Base-by-base conservation (phyloP, 2,888 invertebrate genomes). In the Griposia aprilina region DNA sequence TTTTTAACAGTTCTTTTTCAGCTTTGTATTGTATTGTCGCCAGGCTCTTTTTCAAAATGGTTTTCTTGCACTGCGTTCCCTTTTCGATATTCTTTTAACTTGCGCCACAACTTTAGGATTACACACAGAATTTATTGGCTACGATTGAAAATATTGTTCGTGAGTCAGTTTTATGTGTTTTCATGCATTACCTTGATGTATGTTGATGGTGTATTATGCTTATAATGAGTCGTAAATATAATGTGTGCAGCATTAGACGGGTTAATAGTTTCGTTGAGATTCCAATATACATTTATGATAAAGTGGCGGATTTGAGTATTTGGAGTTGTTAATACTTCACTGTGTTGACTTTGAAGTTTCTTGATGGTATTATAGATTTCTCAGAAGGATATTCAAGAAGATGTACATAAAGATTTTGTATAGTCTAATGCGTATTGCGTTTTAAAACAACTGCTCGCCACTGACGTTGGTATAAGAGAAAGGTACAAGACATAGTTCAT, bases 131-230 rank as follows among this genome's bases (percentile, higher is more conserved):
- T 94, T 94, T 94, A 94, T 94, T 91, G 90, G 93, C 89, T 91
- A 90, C 91, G 91, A 94, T 93, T 92, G 93, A 94, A 94, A 94
- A 94, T 94, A 94, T 94, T 92, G 91, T 93, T 91, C 88, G 90
- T 90, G 87, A 91, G 92, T 92, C 93, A 90, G 90, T 92, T 94
- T 94, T 93, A 94, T 94, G 93, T 90, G 92, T 91, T 92, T 92
- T 90, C 90, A 87, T 92, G 91, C 91, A 92, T 94, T 92, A 93
- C 84, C 84, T 89, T 92, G 92, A 90, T 92, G 92, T 90, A 90
- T 88, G 88, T 85, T 90, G 90, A 92, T 91, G 88, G 90, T 83
- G 88, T 90, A 92, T 93, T 91, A 92, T 92, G 90, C 88, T 88
- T 88, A 86, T 88, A 89, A 90, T 92, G 91, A 92, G 90, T 90